Conservation (phyloP, 2,797 vertebrate species). For the Tamandua tetradactyla region DNA sequence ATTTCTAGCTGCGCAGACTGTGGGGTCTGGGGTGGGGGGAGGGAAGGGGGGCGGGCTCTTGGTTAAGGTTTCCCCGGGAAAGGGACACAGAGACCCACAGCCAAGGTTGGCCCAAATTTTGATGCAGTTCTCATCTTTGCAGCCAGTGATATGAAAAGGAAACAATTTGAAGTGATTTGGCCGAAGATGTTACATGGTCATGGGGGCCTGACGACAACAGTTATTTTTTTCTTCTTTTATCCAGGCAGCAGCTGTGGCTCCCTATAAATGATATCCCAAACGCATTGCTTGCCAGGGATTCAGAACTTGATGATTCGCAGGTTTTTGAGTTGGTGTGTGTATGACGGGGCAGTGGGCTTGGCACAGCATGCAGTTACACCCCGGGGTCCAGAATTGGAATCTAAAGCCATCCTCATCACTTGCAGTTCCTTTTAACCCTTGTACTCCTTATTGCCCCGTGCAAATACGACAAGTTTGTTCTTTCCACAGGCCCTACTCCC, state of each 20-base stretch:
- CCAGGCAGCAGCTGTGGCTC: slow-evolving; percentile 72
- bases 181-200: neutral
- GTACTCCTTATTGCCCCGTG: neutral
- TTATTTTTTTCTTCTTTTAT: slow-evolving; percentile 78
- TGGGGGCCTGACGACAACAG: slow-evolving; percentile 32
- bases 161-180: slow-evolving; percentile 49
- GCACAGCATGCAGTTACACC: neutral
- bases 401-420: neutral
- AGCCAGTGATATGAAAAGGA: slow-evolving; percentile 32
- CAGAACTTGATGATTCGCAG: slow-evolving; percentile 64
- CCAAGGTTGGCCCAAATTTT: neutral
- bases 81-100: neutral
- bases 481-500: no score
- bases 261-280: slow-evolving; percentile 65
- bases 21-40: fast-evolving
- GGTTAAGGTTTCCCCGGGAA: neutral
- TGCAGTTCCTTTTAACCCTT: neutral
- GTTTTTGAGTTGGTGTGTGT: slow-evolving; percentile 63
- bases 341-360: slow-evolving; percentile 30
- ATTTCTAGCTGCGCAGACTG: neutral
- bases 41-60: neutral
- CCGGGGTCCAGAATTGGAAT: neutral
- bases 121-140: neutral
- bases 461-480: neutral
- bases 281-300: slow-evolving; percentile 39